Evolutionary conservation across 2,797 vertebrate genomes (phyloP).

Genomic region (Pteropus rufus): DNA sequence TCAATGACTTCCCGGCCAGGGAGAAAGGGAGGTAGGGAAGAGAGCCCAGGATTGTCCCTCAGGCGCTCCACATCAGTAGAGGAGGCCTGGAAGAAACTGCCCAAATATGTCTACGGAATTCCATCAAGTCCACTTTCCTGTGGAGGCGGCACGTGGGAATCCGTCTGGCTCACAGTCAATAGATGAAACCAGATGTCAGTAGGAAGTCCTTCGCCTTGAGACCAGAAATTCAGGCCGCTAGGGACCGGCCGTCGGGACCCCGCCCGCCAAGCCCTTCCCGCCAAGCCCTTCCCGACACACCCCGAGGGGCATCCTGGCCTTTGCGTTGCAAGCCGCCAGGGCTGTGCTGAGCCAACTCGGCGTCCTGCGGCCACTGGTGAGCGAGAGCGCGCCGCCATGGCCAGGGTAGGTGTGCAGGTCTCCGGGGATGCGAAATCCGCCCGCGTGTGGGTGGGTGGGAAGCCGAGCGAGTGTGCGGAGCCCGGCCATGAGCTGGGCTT

Average conservation of each 20-base stretch:
- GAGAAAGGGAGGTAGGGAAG: neutral
- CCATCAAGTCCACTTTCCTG: no score
- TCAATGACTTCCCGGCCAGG: neutral
- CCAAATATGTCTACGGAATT: neutral
- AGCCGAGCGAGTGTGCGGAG: neutral
- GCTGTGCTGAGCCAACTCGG: neutral
- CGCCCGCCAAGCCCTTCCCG: neutral
- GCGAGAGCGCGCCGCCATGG: neutral
- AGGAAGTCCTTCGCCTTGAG: fast-evolving
- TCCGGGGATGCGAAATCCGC: fast-evolving
- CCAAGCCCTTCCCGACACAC: fast-evolving
- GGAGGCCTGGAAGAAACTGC: neutral
- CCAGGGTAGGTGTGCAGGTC: fast-evolving
- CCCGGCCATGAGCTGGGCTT: fast-evolving
- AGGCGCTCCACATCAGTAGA: neutral
- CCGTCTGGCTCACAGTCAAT: fast-evolving
- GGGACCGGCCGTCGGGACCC: fast-evolving
- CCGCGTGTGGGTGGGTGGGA: neutral
- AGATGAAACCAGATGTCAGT: neutral
- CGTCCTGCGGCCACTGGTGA: neutral
- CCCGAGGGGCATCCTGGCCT: fast-evolving
- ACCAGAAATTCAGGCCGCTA: neutral
- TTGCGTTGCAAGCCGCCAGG: fast-evolving
- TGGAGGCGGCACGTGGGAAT: fast-evolving
- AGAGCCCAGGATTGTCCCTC: neutral